Evolutionary conservation across 2,113 vertebrate species (phyloP), one percentile per base, ranked within the genome.

Genomic region (Aphyosemion australe): DNA sequence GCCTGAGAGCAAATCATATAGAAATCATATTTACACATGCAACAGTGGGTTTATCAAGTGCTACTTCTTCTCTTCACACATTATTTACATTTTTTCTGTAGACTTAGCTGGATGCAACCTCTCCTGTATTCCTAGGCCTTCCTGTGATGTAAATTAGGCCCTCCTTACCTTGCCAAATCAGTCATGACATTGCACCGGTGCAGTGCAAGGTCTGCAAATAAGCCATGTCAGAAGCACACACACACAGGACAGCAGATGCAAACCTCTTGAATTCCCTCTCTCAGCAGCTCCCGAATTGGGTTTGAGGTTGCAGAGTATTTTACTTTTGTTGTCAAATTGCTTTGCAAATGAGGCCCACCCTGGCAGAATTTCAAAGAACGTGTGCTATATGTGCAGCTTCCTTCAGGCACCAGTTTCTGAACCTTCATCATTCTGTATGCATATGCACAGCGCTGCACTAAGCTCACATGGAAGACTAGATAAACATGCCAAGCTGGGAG

Each of bases 281-380:
- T 69, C 61, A 71, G 69, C 83, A 68, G 64, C 81, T 79, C 48
- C 32, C 42, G 41, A 79, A 78, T 89, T 79, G 80, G 61, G 80
- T 87, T 89, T 89, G 73, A 89, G 83, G 82, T 86, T 76, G 71
- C 76, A 48, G 51, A 83, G 84, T 74, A 79, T 85, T 89, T 87
- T 86, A 79, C 80, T 87, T 84, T 90, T 87, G 84, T 88, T 87
- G 83, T 89, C 76, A 80, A 89, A 86, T 82, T 83, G 84, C 85
- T 87, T 87, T 90, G 84, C 85, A 88, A 87, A 88, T 87, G 82
- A 87, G 79, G 70, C 80, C 79, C 84, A 78, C 71, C 75, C 73
- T 90, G 86, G 82, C 86, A 85, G 48, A 8, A 26, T 84, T 90
- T 90, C 88, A 91, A 90, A 87, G 86, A 65, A 62, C 61, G 56